These are phyloP conservation scores for Coenonympha glycerion DNA, from an alignment of 2,888 invertebrate genomes.

Conservation along the genomic window DNA sequence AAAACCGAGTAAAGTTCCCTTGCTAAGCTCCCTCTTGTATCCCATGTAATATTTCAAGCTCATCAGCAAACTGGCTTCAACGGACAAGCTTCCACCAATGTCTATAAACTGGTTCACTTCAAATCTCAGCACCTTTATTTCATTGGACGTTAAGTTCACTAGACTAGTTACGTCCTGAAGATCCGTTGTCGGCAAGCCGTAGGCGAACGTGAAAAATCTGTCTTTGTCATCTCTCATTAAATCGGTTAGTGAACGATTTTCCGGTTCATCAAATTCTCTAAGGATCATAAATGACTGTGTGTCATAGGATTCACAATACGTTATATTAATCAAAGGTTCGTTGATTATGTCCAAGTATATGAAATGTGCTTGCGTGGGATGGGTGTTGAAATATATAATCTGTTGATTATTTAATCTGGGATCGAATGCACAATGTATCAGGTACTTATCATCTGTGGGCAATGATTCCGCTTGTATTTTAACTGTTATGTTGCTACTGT, in stretches of 20 bases:
- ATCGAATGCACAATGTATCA: constrained; percentile 67
- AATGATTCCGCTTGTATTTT: constrained; percentile 71
- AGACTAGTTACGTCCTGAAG: constrained; percentile 79
- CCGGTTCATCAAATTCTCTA: constrained; percentile 42
- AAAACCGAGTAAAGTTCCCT: constrained; percentile 51
- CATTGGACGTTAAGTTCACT: constrained; percentile 80
- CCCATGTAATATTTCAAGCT: constrained; percentile 72
- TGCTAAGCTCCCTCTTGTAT: constrained; percentile 48
- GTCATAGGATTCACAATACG: constrained; percentile 60
- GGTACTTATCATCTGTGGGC: constrained; percentile 68
- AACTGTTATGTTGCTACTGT: constrained; percentile 44
- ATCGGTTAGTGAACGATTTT: constrained; percentile 48
- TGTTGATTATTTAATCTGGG: constrained; percentile 55
- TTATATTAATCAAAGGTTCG: constrained; percentile 43
- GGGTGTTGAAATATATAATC: constrained; percentile 67
- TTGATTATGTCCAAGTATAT: constrained; percentile 45
- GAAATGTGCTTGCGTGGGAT: constrained; percentile 78
- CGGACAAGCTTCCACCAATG: constrained; percentile 85
- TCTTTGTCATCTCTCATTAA: constrained; percentile 78
- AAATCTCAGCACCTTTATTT: constrained; percentile 81
- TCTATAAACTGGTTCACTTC: constrained; percentile 82
- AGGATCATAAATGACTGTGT: no score
- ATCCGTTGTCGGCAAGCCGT: constrained; percentile 79
- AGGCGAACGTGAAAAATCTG: constrained; percentile 85
- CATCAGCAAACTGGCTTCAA: constrained; percentile 82